Evolutionary conservation across 2,113 vertebrate genomes (phyloP).

Genomic region (Theropithecus gelada): DNA sequence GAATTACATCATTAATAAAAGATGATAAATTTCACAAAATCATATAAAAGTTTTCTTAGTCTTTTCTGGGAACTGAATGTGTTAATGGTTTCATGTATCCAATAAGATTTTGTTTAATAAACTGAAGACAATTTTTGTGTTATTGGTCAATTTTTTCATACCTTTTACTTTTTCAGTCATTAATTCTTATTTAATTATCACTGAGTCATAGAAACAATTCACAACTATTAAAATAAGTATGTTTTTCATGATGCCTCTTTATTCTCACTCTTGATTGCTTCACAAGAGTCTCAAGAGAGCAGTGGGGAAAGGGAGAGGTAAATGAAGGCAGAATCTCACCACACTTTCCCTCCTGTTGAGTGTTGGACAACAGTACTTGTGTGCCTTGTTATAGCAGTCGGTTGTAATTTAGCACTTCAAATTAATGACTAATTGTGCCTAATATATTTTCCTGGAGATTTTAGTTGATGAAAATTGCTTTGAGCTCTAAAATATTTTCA

Average conservation of each 20-base stretch:
- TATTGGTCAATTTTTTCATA: neutral
- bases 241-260: neutral
- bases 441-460: slow-evolving; percentile 20
- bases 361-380: neutral
- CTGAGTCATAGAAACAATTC: neutral
- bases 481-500: neutral
- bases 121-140: neutral
- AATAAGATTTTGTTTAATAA: neutral
- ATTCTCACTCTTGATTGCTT: neutral
- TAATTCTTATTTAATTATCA: neutral
- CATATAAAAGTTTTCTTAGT: neutral
- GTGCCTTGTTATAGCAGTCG: neutral
- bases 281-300: neutral
- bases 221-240: neutral
- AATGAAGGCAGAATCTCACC: neutral
- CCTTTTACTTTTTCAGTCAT: neutral
- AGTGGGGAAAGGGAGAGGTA: neutral
- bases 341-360: neutral
- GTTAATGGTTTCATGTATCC: neutral
- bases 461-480: neutral
- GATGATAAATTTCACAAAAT: slow-evolving; percentile 27
- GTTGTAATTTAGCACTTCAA: neutral
- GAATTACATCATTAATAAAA: slow-evolving; percentile 26
- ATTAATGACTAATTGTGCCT: neutral
- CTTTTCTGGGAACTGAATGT: neutral